phyloP scores from a whole-genome alignment of 2,888 invertebrate species.

The Chalcosyrphus nemorum region DNA sequence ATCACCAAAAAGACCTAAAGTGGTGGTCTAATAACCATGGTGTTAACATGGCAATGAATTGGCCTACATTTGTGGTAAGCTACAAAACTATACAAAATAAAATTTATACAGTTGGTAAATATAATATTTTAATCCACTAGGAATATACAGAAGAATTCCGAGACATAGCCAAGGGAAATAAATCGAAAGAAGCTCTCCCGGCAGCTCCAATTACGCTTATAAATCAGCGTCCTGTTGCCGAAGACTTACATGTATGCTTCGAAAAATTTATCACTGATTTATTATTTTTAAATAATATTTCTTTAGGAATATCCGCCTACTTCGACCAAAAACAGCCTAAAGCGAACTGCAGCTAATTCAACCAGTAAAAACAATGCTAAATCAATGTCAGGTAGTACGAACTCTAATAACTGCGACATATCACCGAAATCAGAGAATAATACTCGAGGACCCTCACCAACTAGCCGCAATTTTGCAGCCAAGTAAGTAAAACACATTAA shows the following conservation, averaged over 20 bases:
- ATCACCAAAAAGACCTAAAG: slow-evolving; percentile 97
- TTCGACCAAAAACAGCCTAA: slow-evolving; percentile 83
- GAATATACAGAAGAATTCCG: slow-evolving; percentile 98
- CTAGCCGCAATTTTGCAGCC: slow-evolving; percentile 85
- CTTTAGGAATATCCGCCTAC: slow-evolving; percentile 84
- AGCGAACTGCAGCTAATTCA: slow-evolving; percentile 82
- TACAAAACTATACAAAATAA: too few relatives aligned
- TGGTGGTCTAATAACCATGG: slow-evolving; percentile 99
- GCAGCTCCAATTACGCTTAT: slow-evolving; percentile 96
- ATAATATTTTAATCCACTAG: slow-evolving; percentile 83
- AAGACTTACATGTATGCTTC: slow-evolving; percentile 90
- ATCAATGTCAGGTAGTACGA: slow-evolving; percentile 57
- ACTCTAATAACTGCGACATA: slow-evolving; percentile 61
- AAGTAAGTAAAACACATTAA: slow-evolving; percentile 83
- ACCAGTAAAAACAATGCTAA: slow-evolving; percentile 69
- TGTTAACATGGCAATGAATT: slow-evolving; percentile 99
- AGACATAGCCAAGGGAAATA: slow-evolving; percentile 95
- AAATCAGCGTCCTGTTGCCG: slow-evolving; percentile 97
- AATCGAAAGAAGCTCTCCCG: slow-evolving; percentile 95
- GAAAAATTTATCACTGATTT: slow-evolving; percentile 67
- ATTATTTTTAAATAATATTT: slow-evolving; percentile 74
- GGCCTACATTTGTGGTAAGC: slow-evolving; percentile 99
- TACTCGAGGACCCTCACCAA: slow-evolving; percentile 77
- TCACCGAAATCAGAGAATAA: slow-evolving; percentile 77
- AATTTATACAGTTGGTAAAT: not conserved